Evolutionary conservation across 2,888 invertebrate species (phyloP).

Genomic region (Luperina testacea): DNA sequence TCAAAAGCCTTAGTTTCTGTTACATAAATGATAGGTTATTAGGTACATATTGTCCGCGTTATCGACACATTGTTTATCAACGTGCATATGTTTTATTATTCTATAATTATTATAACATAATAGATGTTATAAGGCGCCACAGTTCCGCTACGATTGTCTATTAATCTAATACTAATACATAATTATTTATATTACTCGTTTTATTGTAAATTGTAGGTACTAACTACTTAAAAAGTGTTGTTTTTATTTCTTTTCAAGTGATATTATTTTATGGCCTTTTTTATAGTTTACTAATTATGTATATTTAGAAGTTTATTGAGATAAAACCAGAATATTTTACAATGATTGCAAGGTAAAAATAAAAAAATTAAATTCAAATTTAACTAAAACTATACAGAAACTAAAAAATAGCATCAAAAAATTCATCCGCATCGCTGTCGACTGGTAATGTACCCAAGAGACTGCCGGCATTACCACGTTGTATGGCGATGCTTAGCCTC

Average conservation of each 20-base stretch:
- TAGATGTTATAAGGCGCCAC: constrained; percentile 35
- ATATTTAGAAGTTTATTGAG: no score
- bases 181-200: neutral
- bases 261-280: constrained; percentile 10
- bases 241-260: constrained; percentile 7
- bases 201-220: neutral
- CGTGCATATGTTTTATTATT: constrained; percentile 7
- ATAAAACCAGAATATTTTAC: no score
- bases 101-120: constrained; percentile 2
- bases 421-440: no score
- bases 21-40: neutral
- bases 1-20: neutral
- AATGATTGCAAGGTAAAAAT: no score
- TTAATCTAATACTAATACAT: constrained; percentile 16
- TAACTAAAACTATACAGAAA: no score
- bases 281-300: neutral
- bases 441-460: no score
- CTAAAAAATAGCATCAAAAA: no score
- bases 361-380: no score
- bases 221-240: neutral
- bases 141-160: constrained; percentile 47
- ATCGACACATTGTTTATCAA: constrained; percentile 35
- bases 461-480: no score
- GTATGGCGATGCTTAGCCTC: no score
- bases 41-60: neutral